phyloP scores from a whole-genome alignment of 2,113 vertebrate species.

The Oenanthe oenanthe region DNA sequence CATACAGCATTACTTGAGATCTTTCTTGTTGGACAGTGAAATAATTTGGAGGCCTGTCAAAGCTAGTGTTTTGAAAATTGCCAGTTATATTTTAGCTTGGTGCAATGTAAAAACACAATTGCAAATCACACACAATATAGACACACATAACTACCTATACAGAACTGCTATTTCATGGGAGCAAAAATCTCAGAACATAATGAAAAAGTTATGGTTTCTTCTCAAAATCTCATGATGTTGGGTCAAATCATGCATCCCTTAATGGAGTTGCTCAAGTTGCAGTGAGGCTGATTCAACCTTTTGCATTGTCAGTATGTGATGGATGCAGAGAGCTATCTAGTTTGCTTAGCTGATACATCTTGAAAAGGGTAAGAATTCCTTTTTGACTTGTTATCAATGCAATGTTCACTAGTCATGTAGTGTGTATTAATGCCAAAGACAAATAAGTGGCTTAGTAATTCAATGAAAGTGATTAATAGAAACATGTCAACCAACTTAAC shows the following conservation, averaged over 20 bases:
- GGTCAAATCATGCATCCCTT: neutral
- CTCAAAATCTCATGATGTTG: neutral
- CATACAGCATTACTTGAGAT: neutral
- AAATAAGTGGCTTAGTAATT: conserved; percentile 9
- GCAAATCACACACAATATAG: neutral
- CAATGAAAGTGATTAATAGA: neutral
- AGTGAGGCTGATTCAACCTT: neutral
- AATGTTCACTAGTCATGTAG: neutral
- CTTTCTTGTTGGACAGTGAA: neutral
- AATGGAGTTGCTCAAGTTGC: neutral
- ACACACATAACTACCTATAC: neutral
- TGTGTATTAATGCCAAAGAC: neutral
- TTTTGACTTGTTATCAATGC: neutral
- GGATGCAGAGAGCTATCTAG: neutral
- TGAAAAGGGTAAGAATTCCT: neutral
- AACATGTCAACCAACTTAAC: neutral
- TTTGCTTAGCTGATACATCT: neutral
- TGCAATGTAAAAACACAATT: neutral
- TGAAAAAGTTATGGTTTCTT: neutral
- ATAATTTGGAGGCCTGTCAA: neutral
- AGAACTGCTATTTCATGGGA: neutral
- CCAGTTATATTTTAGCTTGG: neutral
- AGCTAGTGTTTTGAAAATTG: neutral
- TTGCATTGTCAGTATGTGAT: neutral
- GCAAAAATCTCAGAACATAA: neutral